Conservation (phyloP, 2,888 invertebrate genomes). For the Lithosia quadra region DNA sequence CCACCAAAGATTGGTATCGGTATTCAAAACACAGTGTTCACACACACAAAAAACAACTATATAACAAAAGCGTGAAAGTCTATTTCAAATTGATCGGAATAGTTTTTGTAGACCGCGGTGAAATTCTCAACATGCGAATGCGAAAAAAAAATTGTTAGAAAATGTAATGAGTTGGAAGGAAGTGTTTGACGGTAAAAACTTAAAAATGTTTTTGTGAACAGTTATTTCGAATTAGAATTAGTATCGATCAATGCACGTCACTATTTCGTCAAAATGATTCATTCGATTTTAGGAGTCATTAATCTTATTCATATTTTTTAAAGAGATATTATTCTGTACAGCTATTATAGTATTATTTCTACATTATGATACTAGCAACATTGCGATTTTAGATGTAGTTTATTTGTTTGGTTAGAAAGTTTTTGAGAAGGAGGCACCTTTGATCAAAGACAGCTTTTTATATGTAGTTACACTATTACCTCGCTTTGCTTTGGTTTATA, state of each 20-base stretch:
- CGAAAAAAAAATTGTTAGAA: slow-evolving; percentile 57
- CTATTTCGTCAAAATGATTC: slow-evolving; percentile 39
- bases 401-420: slow-evolving; percentile 2
- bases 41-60: slow-evolving; percentile 41
- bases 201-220: slow-evolving; percentile 9
- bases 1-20: slow-evolving; percentile 77
- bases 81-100: slow-evolving; percentile 35
- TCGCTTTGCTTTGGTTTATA: too few relatives aligned
- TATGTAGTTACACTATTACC: too few relatives aligned
- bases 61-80: slow-evolving; percentile 19
- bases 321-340: neutral
- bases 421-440: neutral
- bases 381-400: neutral
- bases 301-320: slow-evolving; percentile 15
- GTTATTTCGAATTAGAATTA: slow-evolving; percentile 39
- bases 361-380: neutral
- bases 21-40: slow-evolving; percentile 37
- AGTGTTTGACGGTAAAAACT: slow-evolving; percentile 44
- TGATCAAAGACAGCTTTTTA: neutral
- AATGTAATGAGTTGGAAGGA: slow-evolving; percentile 55
- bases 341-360: neutral
- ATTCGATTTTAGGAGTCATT: slow-evolving; percentile 14
- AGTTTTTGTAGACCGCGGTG: slow-evolving; percentile 49
- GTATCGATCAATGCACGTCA: slow-evolving; percentile 36
- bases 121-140: slow-evolving; percentile 60